phyloP scores from a whole-genome alignment of 2,888 invertebrate genomes.

The Aphelenchoides bicaudatus region DNA sequence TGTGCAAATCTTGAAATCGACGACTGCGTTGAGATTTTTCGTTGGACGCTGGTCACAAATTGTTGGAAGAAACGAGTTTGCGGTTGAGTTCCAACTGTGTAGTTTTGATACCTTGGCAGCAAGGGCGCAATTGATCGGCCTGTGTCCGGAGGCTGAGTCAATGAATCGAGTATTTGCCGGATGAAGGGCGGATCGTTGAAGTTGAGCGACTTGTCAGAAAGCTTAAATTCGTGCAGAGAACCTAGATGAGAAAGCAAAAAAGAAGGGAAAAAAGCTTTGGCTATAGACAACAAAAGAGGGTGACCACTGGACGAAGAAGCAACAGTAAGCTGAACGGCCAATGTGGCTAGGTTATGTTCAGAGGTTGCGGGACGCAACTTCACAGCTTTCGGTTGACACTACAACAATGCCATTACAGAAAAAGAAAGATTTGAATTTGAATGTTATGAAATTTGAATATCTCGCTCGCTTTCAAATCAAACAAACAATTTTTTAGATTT shows the following conservation, averaged over 20 bases:
- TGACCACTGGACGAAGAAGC: conserved; percentile 4
- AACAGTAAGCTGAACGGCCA: background rate
- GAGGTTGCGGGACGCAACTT: background rate
- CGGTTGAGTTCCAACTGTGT: background rate
- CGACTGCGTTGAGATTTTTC: conserved; percentile 35
- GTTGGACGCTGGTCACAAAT: conserved; percentile 28
- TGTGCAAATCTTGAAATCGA: conserved; percentile 30
- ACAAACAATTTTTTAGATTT: no score
- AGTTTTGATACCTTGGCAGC: no score
- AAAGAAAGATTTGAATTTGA: no score
- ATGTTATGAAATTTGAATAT: no score
- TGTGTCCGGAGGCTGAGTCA: conserved; percentile 8
- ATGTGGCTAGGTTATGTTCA: background rate
- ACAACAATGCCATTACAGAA: no score
- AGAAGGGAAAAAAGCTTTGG: background rate
- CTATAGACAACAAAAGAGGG: conserved; percentile 8
- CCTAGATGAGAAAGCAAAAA: conserved; percentile 10
- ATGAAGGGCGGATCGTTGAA: conserved; percentile 11
- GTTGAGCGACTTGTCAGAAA: background rate
- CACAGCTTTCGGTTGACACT: background rate
- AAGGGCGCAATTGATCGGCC: conserved; percentile 7
- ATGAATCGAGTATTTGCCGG: conserved; percentile 9
- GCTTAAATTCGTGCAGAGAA: conserved; percentile 2
- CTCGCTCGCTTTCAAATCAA: no score
- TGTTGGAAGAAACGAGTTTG: conserved; percentile 9